Base-by-base conservation (phyloP, 2,113 vertebrate genomes). In the Sapajus apella region DNA sequence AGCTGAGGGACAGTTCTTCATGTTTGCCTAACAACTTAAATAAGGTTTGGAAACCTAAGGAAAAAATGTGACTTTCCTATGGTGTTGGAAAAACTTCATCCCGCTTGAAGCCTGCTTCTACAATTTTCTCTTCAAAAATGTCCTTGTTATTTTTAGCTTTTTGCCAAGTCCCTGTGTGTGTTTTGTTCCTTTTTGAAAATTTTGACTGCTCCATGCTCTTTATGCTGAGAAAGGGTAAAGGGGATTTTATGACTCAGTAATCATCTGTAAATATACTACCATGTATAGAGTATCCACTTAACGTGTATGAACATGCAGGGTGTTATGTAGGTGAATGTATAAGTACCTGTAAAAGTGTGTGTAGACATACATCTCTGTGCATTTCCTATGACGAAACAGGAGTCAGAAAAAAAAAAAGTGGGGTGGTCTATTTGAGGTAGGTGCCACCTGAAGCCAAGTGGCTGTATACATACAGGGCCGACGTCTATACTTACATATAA, bases 141-240 rank as follows among this genome's bases (percentile, higher is more conserved):
- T 84, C 40, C 58, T 40, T 90, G n/a, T 92, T 97, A 88, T 70
- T 91, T 95, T 96, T 93, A 95, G 81, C 79, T 92, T 91, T 93
- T 94, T 91, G 79, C 87, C 86, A 97, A 91, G 40, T 94, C 21
- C 17, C 20, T 45, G 9, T 18, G 35, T 72, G 32, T 73, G 84
- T 90, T 50, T 82, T 58, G 32, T 66, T 18, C 14, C 3, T 32
- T 66, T 50, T 35, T 61, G 52, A 52, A 52, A 52, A 52, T 52
- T 52, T 52, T 90, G 30, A 86, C 25, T 76, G 45, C 27, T 75
- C 95, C 68, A 83, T 43, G 55, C 66, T 95, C 37, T 95, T 86
- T 77, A 66, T 82, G 5, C 25, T 90, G n/a, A 90, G n/a, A 47
- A 86, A 87, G 45, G 27, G 52, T 58, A n/a, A 88, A 73, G 58